Conservation (phyloP, 2,888 invertebrate species). For the Dendrolimus pini region DNA sequence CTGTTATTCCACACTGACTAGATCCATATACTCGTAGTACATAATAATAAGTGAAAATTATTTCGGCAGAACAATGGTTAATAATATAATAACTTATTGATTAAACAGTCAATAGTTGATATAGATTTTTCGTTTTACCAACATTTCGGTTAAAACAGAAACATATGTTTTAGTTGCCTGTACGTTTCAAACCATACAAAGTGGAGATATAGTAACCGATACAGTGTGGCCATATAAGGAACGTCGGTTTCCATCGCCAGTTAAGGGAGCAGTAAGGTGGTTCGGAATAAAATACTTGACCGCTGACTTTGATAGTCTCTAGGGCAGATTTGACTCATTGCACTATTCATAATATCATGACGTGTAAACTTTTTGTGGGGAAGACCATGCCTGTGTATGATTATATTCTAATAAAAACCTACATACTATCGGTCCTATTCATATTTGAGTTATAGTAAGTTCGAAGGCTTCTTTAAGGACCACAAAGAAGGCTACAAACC, state of each 20-base stretch:
- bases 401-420: too few species aligned
- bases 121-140: background rate
- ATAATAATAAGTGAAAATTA: too few species aligned
- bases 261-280: conserved; percentile 54
- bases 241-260: conserved; percentile 42
- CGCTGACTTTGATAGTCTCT: conserved; percentile 55
- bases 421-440: too few species aligned
- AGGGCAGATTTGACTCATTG: conserved; percentile 3
- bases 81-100: too few species aligned
- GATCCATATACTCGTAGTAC: too few species aligned
- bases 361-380: too few species aligned
- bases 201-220: conserved; percentile 5
- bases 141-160: background rate
- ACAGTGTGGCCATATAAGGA: conserved; percentile 35
- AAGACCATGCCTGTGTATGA: too few species aligned
- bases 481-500: too few species aligned
- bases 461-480: too few species aligned
- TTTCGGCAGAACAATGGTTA: too few species aligned
- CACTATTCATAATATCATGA: background rate
- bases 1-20: too few species aligned
- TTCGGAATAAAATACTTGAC: conserved; percentile 42
- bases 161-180: background rate
- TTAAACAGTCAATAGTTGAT: background rate
- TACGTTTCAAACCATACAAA: background rate
- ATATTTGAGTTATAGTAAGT: too few species aligned